Evolutionary conservation across 2,797 vertebrate species (phyloP), one percentile per base, ranked within the genome.

Genomic region (Trematocara caparti): DNA sequence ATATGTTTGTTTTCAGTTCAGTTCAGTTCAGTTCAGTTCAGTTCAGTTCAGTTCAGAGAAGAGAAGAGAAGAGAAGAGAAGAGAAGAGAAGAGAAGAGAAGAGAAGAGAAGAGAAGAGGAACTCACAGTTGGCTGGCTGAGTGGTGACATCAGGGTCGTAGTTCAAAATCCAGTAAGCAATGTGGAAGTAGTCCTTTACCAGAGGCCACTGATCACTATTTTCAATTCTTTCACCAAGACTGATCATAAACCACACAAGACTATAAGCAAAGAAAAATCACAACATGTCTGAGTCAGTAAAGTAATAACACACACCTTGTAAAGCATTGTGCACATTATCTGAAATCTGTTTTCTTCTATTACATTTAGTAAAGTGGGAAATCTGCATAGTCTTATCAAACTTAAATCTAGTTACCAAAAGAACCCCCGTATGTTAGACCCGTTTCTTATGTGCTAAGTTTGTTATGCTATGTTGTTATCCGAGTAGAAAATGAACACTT

Each of bases 61-160:
- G 57, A 34, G 53, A 59, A 50, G 11, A n/a, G 9, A 34, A 59
- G 55, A 47, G 45, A 48, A 17, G 30, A n/a, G 55, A 59, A 36
- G 57, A 66, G 62, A 43, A 8, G 10, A 5, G 4, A 34, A 59
- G 55, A 59, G 55, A 59, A 59, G 32, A 59, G 55, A 59, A 51
- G 51, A 62, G n/a, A 62, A 36, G 57, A 38, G n/a, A 43, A 15
- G 38, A 66, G 62, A 43, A 8, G 10, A 5, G 4, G 27, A 12
- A 93, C 96, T 96, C 59, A 96, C 96, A 97, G 87, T 96, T 95
- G 80, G 93, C 84, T 64, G 90, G 90, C 6, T 80, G 75, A 79
- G 73, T 79, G 27, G 89, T 91, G 71, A 83, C 73, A 64, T 88
- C 93, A 34, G 95, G 89, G 59, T 84, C 92, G 89, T 95, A 96